Base-by-base conservation (phyloP, 2,888 invertebrate genomes). In the Lingula anatina region DNA sequence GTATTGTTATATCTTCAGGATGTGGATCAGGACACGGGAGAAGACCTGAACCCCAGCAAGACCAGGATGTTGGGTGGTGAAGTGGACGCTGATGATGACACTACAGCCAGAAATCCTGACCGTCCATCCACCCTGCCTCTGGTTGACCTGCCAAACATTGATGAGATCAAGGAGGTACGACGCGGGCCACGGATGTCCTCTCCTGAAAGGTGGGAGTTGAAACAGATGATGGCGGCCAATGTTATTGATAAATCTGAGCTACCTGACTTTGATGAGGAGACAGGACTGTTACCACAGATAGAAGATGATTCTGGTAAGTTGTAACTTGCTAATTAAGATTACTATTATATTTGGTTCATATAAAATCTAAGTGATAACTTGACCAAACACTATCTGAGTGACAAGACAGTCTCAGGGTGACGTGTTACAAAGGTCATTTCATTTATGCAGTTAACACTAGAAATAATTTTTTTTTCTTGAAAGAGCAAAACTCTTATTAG, bases 231-330 rank as follows among this genome's bases (percentile, higher is more conserved):
- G 62, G 88, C 91, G 7, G 94, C 93, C 0, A 90, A 88, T 27
- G 90, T 90, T 36, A 86, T 94, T 51, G 91, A 92, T 71, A 88
- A 90, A 68, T 90, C 90, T 60, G 96, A 97, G 73, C 76, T 96
- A 54, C 97, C 97, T 0, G 96, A 97, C 73, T 97, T 96, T 75
- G 97, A 99, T 73, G 95, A 93, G 52, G 97, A 97, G 73, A 91
- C 91, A 9, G 97, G 96, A 37, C 77, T 89, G 3, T 74, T 95
- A 43, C 92, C 92, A 0, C 91, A 92, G 73, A n/a, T n/a, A n/a
- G 77, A 77, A 20, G 79, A 78, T 49, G 78, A 78, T 44, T 70
- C 70, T 20, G 69, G 69, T 71, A 49, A 27, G 42, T n/a, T n/a
- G n/a, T n/a, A n/a, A n/a, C n/a, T n/a, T n/a, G 41, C 37, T 28